Base-by-base conservation (phyloP, 2,888 invertebrate species). In the Laspeyria flexula region DNA sequence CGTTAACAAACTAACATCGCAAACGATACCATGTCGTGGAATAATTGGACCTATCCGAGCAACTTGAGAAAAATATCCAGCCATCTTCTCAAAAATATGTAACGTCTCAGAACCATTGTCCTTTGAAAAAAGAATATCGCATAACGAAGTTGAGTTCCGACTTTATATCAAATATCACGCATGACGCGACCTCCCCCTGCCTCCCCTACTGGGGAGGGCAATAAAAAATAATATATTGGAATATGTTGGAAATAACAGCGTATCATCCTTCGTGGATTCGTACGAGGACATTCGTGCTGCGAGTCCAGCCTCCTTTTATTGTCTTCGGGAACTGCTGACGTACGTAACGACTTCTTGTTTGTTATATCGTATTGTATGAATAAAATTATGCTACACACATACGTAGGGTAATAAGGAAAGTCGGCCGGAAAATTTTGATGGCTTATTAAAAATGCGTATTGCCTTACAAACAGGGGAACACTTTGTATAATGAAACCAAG, bases 161-260 rank as follows among this genome's bases (percentile, higher is more conserved):
- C 89, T 91, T 91, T 91, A 92, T 92, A 92, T 92, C 92, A 91
- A 92, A 92, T 92, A 92, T 90, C 92, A 92, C 89, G 92, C 90
- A 91, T 91, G 91, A 89, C 89, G 86, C 86, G 77, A 77, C 79
- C 71, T 75, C 78, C 80, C 80, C 84, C 83, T 72, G 66, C 78
- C 76, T 50, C 66, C 74, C 63, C 55, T n/a, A 7, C n/a, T 21
- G 55, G 81, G 84, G 87, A 78, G 81, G 87, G 91, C 90, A 91
- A 93, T 93, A 93, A 93, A 93, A 93, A 92, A 93, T 93, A 93
- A 93, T 92, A 93, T 93, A 93, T 93, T 92, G 93, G 92, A 93
- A 92, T 93, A 92, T 92, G 92, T 90, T 93, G 91, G 90, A 90
- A 91, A 92, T 92, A 92, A 92, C 92, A 89, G 86, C 85, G 92